phyloP scores from a whole-genome alignment of 2,888 invertebrate species.

The Papilio elwesi region DNA sequence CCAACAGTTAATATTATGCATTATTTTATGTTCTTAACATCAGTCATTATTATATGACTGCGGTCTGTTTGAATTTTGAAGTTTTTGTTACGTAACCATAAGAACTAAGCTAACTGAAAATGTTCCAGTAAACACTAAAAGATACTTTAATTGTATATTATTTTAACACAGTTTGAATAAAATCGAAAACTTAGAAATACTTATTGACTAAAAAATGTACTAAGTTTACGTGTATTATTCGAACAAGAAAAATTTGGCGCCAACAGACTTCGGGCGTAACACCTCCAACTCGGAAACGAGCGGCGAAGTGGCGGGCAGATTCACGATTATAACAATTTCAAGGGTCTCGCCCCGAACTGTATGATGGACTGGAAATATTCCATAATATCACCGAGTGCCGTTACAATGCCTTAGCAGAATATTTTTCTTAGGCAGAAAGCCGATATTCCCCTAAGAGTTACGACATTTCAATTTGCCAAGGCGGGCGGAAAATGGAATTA shows the following conservation, averaged over 20 bases:
- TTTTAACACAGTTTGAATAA: too few species aligned
- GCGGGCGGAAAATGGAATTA: slow-evolving; percentile 85
- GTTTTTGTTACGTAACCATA: too few species aligned
- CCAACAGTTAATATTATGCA: too few species aligned
- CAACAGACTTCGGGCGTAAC: slow-evolving; percentile 58
- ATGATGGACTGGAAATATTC: slow-evolving; percentile 81
- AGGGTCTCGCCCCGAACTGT: slow-evolving; percentile 70
- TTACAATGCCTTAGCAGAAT: slow-evolving; percentile 82
- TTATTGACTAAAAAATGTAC: neutral
- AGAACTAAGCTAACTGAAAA: too few species aligned
- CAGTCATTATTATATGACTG: too few species aligned
- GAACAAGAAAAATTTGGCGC: slow-evolving; percentile 34
- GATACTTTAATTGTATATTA: too few species aligned
- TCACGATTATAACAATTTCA: slow-evolving; percentile 72
- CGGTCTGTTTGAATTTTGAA: too few species aligned
- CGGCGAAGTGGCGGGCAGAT: slow-evolving; percentile 70
- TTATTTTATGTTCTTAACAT: too few species aligned
- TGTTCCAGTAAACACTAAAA: too few species aligned
- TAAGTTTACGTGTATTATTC: slow-evolving; percentile 8
- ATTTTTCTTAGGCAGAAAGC: slow-evolving; percentile 84
- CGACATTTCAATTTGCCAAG: slow-evolving; percentile 86
- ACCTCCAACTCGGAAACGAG: slow-evolving; percentile 54
- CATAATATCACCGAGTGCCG: slow-evolving; percentile 78
- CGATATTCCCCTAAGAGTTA: slow-evolving; percentile 85
- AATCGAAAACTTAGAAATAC: too few species aligned